Base-by-base conservation (phyloP, 1,140 invertebrate species). In the Streblospio benedicti region DNA sequence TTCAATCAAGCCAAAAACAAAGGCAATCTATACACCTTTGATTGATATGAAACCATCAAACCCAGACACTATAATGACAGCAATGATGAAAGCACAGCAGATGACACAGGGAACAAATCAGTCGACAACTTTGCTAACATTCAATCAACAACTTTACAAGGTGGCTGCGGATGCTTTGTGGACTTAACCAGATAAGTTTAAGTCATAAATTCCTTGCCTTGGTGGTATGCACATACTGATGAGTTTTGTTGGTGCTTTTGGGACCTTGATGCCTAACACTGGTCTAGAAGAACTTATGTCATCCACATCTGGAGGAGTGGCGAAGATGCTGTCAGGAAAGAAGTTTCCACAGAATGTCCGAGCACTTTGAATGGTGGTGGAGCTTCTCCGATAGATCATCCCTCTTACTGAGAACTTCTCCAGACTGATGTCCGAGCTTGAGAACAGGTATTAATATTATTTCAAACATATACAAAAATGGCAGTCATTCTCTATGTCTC, bases 41-140 rank as follows among this genome's bases (percentile, higher is more conserved):
- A 65, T 62, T 6, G 62, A 67, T 35, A 62, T 57, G 57, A 57
- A n/a, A 0, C 63, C 65, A 38, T 45, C 65, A 18, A 35, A 67
- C 18, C 63, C 60, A 50, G 57, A 57, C 28, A 65, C 62, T 6
- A 65, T 67, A 38, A 59, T 60, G 43, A 67, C 63, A 30, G 50
- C 60, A 20, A 62, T 67, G 53, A 16, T 4, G 14, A 23, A 56
- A 20, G 60, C 60, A 16, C 57, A 64, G 41, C 1, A 27, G 6
- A 27, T 55, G 12, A 60, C 57, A n/a, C 3, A 23, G 14, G 18
- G 54, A 18, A 47, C 16, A 47, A 63, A 63, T 6, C 65, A 67
- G 33, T n/a, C 43, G 4, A 59, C 47, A 14, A 38, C 27, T 2
- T 20, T 64, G 3, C 53, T 65, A 16, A 64, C 62, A 16, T 23